These are phyloP conservation scores for Tanypteryx hageni DNA, from an alignment of 2,888 invertebrate species.

Conservation along the genomic window DNA sequence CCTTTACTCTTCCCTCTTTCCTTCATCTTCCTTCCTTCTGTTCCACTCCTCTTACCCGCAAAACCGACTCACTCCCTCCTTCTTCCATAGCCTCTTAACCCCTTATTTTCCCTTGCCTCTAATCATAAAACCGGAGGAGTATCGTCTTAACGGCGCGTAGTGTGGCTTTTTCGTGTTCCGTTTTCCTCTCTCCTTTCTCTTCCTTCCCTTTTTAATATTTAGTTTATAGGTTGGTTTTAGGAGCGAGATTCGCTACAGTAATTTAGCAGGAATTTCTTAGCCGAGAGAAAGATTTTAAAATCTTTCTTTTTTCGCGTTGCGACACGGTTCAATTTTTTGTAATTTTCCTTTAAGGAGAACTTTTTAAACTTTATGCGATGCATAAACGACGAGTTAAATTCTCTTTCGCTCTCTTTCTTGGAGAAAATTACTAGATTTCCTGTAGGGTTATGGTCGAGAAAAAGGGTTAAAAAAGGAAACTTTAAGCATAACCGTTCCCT, in stretches of 20 bases:
- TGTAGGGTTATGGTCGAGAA: neutral
- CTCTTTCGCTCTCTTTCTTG: neutral
- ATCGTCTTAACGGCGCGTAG: neutral
- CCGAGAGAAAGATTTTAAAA: neutral
- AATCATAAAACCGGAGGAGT: neutral
- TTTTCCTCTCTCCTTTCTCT: neutral
- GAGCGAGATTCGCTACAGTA: neutral
- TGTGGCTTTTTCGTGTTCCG: neutral
- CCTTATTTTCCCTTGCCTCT: constrained; percentile 5
- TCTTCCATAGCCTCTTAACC: neutral
- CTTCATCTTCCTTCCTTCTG: neutral
- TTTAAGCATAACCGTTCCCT: neutral
- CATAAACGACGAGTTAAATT: neutral
- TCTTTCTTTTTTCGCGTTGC: neutral
- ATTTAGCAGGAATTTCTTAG: neutral
- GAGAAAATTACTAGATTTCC: neutral
- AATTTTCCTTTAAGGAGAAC: neutral
- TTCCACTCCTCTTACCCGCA: neutral
- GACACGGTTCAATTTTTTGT: neutral
- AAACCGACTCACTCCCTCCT: neutral
- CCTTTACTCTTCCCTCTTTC: neutral
- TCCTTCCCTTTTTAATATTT: neutral
- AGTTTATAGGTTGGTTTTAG: neutral
- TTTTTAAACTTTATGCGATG: neutral
- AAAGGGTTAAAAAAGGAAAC: neutral